Conservation (phyloP, 2,888 invertebrate genomes). For the Elmis aenea region DNA sequence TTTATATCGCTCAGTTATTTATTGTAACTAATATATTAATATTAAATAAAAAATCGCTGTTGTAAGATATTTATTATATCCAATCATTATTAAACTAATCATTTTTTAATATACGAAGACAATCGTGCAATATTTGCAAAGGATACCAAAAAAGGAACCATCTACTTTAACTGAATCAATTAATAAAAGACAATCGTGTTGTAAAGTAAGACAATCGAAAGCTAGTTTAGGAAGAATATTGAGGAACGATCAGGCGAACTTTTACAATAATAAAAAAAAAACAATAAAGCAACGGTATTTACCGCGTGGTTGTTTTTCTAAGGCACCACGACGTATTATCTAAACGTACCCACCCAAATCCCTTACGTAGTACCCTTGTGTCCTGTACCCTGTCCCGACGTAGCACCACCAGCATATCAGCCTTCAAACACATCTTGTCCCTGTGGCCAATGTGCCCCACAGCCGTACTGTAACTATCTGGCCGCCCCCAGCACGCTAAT, state of each 20-base stretch:
- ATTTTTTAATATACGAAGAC: slow-evolving; percentile 28
- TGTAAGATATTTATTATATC: too few species aligned
- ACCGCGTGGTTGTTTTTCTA: slow-evolving; percentile 18
- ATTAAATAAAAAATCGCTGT: too few species aligned
- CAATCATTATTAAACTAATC: too few species aligned
- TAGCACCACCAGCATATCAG: slow-evolving; percentile 52
- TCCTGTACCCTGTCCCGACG: slow-evolving; percentile 42
- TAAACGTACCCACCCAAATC: slow-evolving; percentile 47
- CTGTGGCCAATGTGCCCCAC: slow-evolving; percentile 55
- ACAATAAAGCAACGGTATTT: background rate
- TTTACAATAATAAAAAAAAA: slow-evolving; percentile 9
- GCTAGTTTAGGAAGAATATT: slow-evolving; percentile 6
- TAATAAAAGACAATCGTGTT: slow-evolving; percentile 23
- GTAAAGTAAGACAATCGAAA: slow-evolving; percentile 9
- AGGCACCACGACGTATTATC: slow-evolving; percentile 48
- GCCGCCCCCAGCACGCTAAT: slow-evolving; percentile 43
- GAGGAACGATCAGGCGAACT: slow-evolving; percentile 7
- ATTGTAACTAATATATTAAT: too few species aligned
- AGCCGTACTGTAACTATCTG: slow-evolving; percentile 44
- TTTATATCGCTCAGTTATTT: too few species aligned
- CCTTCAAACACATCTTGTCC: slow-evolving; percentile 53
- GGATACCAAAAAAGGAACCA: slow-evolving; percentile 34
- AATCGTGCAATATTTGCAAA: slow-evolving; percentile 42
- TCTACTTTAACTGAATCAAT: slow-evolving; percentile 22
- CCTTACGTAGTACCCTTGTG: slow-evolving; percentile 49